Percentiles rank a stretch among this genome's conserved stretches.
Evolutionary conservation across 2,888 invertebrate genomes (phyloP).

Genomic region (Cotesia congregata): DNA sequence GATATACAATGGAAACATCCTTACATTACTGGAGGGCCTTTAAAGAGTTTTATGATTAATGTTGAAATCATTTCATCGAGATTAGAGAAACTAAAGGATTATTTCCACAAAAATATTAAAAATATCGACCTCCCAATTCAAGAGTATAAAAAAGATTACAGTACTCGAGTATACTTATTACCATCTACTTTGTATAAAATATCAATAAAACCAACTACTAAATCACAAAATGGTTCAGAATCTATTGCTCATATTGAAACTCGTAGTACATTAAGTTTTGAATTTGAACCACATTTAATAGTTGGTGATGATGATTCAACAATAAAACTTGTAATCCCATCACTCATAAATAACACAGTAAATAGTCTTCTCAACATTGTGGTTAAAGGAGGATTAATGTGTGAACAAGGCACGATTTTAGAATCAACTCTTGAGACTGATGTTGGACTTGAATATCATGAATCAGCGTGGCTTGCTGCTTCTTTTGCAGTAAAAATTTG

Average conservation of each 20-base stretch:
- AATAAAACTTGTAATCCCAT: constrained; percentile 50
- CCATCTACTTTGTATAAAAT: constrained; percentile 50
- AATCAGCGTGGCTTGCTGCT: constrained; percentile 46
- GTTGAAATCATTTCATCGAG: constrained; percentile 30
- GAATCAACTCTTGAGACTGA: constrained; percentile 5
- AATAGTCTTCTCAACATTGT: constrained; percentile 46
- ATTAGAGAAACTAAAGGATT: constrained; percentile 11
- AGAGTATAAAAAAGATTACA: constrained; percentile 45
- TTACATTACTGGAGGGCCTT: constrained; percentile 44
- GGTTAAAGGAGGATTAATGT: constrained; percentile 48
- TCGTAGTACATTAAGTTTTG: constrained; percentile 43
- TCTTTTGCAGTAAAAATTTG: constrained; percentile 37
- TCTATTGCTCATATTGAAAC: constrained; percentile 27
- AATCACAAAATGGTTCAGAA: constrained; percentile 5
- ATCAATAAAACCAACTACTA: constrained; percentile 37
- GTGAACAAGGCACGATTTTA: constrained; percentile 31
- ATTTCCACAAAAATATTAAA: neutral
- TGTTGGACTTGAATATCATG: constrained; percentile 28
- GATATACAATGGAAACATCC: constrained; percentile 53
- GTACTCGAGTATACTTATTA: constrained; percentile 40
- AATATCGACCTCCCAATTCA: neutral
- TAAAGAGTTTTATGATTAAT: constrained; percentile 45
- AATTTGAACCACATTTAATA: constrained; percentile 21
- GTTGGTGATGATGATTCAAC: constrained; percentile 35
- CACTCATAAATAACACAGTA: constrained; percentile 48